A percentile compares a stretch with the other conserved stretches of the same genome.
phyloP scores from a whole-genome alignment of 2,113 vertebrate species.

The Trichomycterus rosablanca region DNA sequence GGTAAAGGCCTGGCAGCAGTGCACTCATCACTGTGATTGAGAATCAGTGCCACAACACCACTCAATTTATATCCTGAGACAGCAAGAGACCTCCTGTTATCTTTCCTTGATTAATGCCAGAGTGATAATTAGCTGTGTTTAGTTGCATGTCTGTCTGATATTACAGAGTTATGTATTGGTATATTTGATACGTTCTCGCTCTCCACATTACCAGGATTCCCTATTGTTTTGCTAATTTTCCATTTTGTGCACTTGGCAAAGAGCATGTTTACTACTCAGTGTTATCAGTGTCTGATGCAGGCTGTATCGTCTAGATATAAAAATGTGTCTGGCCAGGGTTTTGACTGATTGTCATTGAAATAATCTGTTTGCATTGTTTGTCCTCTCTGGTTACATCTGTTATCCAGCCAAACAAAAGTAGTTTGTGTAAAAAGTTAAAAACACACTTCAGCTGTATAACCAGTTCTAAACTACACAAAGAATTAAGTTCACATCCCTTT shows the following conservation, averaged over 20 bases:
- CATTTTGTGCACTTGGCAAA: slow-evolving; percentile 7
- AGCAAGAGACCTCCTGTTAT: slow-evolving; percentile 26
- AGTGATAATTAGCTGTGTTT: slow-evolving; percentile 38
- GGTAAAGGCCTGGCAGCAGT: slow-evolving; percentile 35
- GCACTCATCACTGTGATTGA: slow-evolving; percentile 33
- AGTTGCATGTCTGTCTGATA: slow-evolving; percentile 29
- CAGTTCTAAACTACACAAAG: not conserved
- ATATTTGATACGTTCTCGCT: slow-evolving; percentile 17
- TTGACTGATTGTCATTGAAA: slow-evolving; percentile 69
- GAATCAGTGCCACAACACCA: slow-evolving; percentile 18
- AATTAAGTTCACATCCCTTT: not conserved
- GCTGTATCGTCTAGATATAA: slow-evolving; percentile 15
- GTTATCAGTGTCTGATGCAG: not conserved
- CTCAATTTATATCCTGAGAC: slow-evolving; percentile 24
- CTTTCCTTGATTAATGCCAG: slow-evolving; percentile 35
- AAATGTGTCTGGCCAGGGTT: slow-evolving; percentile 67
- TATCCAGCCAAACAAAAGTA: too few species aligned
- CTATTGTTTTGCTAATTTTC: slow-evolving; percentile 16
- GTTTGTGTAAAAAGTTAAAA: not conserved
- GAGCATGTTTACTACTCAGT: not conserved
- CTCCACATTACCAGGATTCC: slow-evolving; percentile 11
- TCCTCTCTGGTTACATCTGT: too few species aligned
- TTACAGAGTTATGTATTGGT: slow-evolving; percentile 21
- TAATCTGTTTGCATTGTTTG: too few species aligned
- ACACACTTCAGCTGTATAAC: not conserved